Evolutionary conservation across 2,797 vertebrate genomes (phyloP).

Genomic region (Takifugu rubripes): DNA sequence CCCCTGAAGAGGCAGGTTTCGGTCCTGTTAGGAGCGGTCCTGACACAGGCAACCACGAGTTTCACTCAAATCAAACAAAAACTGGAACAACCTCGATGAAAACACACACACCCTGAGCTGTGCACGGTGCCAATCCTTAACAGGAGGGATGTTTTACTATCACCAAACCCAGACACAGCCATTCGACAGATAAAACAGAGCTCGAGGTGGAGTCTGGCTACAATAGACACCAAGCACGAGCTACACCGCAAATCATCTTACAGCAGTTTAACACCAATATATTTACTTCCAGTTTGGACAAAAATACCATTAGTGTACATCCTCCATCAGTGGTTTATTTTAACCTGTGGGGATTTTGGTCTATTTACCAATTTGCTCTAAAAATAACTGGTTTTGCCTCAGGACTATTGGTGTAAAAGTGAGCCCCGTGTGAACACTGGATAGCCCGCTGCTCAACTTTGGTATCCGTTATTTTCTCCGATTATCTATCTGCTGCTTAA

Average conservation of each 20-base stretch:
- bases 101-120: conserved; percentile 39
- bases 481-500: too few species aligned
- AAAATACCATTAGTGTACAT: too few species aligned
- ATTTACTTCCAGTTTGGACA: not conserved
- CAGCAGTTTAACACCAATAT: not conserved
- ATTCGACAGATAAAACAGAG: conserved; percentile 50
- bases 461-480: too few species aligned
- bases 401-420: too few species aligned
- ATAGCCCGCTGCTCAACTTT: too few species aligned
- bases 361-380: too few species aligned
- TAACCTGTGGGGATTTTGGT: too few species aligned
- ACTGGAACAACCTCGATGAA: conserved; percentile 11
- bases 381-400: too few species aligned
- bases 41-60: not conserved
- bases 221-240: not conserved
- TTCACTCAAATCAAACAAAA: not conserved
- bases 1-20: not conserved
- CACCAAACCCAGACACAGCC: conserved; percentile 47
- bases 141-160: conserved; percentile 49
- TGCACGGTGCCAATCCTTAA: not conserved
- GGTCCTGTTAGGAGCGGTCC: not conserved
- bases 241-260: too few species aligned
- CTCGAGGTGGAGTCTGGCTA: not conserved
- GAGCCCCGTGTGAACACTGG: too few species aligned
- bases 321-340: too few species aligned